Evolutionary conservation across 1,140 invertebrate genomes (phyloP).

Genomic region (Hylaeus anthracinus): DNA sequence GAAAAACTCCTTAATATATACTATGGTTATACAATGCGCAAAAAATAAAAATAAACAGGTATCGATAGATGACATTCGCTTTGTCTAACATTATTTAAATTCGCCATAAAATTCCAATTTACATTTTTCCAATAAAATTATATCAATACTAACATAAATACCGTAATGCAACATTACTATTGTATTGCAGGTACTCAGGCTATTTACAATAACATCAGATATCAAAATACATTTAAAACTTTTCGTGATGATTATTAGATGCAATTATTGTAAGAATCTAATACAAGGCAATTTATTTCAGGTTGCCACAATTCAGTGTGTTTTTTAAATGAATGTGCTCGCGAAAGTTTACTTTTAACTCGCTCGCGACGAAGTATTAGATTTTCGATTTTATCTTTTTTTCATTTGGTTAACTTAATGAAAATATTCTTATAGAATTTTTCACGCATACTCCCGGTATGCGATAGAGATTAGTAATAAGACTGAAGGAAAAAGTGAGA

Average conservation of each 20-base stretch:
- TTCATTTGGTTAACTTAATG: too few species aligned
- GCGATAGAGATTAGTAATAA: neutral
- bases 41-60: neutral
- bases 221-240: slow-evolving; percentile 15
- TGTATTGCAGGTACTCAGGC: slow-evolving; percentile 26
- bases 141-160: slow-evolving; percentile 38
- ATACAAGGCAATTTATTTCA: neutral
- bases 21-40: neutral
- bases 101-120: neutral
- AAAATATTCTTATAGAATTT: neutral
- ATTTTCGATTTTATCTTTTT: neutral
- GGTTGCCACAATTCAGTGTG: neutral
- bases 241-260: neutral
- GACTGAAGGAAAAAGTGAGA: slow-evolving; percentile 8
- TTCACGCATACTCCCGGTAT: neutral
- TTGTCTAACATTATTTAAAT: slow-evolving; percentile 5
- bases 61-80: neutral
- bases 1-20: neutral
- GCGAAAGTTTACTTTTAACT: neutral
- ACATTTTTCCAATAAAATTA: neutral
- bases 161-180: slow-evolving; percentile 22
- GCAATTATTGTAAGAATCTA: too few species aligned
- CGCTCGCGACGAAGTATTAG: neutral
- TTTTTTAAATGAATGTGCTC: neutral
- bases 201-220: slow-evolving; percentile 35